Conservation (phyloP, 1,140 invertebrate species). For the Drosophila subobscura region DNA sequence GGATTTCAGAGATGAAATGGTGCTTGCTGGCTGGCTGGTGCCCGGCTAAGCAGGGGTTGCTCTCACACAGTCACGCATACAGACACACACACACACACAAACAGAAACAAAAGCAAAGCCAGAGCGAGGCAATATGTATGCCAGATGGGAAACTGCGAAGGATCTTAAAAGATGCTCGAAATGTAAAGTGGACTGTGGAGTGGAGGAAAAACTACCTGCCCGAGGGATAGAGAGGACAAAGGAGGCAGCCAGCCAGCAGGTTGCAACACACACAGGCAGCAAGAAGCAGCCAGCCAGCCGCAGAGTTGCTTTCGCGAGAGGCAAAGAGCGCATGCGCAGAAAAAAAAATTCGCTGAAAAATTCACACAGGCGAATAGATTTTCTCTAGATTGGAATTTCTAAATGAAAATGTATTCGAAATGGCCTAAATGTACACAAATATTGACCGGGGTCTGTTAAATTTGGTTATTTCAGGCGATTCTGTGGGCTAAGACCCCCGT, state of each 20-base stretch:
- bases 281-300: constrained; percentile 45
- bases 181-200: constrained; percentile 42
- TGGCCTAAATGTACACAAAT: neutral
- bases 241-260: constrained; percentile 41
- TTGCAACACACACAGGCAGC: constrained; percentile 12
- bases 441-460: neutral
- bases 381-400: constrained; percentile 51
- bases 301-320: constrained; percentile 70
- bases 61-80: constrained; percentile 30
- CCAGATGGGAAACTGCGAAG: constrained; percentile 69
- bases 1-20: constrained; percentile 46
- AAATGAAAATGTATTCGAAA: constrained; percentile 50
- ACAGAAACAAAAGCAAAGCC: neutral
- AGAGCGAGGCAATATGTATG: constrained; percentile 61
- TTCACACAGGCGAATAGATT: constrained; percentile 26
- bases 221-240: constrained; percentile 47
- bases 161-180: constrained; percentile 68
- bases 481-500: neutral
- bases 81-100: constrained; percentile 11
- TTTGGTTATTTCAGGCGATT: neutral
- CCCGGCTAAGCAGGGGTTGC: constrained; percentile 55
- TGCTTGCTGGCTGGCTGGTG: constrained; percentile 3
- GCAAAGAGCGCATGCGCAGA: constrained; percentile 58
- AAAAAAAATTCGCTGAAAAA: constrained; percentile 67
- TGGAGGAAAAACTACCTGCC: constrained; percentile 72